Conservation (phyloP, 2,113 vertebrate genomes). For the Oxygymnocypris stewartii region DNA sequence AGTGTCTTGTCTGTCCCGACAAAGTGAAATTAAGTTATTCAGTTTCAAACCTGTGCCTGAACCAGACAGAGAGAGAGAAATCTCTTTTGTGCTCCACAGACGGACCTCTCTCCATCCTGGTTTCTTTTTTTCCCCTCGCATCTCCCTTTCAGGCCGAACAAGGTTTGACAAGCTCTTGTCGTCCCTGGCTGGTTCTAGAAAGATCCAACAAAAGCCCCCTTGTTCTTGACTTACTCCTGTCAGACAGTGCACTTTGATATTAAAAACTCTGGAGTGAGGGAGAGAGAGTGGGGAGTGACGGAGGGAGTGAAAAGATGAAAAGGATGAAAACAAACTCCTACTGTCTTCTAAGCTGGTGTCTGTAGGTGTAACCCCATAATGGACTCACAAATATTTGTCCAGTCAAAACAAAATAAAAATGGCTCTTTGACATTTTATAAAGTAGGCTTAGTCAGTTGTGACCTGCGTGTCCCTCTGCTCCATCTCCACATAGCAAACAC, state of each 20-base stretch:
- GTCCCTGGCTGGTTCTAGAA: conserved; percentile 65
- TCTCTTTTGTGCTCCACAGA: conserved; percentile 68
- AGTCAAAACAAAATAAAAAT: conserved; percentile 77
- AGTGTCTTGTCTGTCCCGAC: conserved; percentile 60
- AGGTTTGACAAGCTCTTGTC: conserved; percentile 76
- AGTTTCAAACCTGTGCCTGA: conserved; percentile 68
- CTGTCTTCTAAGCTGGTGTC: conserved; percentile 71
- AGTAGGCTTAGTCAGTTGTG: conserved; percentile 60
- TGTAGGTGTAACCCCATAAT: conserved; percentile 78
- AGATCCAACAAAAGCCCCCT: conserved; percentile 68
- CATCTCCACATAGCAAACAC: conserved; percentile 64
- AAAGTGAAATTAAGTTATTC: conserved; percentile 78
- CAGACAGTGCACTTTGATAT: conserved; percentile 79
- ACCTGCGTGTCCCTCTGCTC: conserved; percentile 57
- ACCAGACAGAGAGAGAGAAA: conserved; percentile 68
- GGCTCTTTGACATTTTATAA: conserved; percentile 68
- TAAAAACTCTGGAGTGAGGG: conserved; percentile 72
- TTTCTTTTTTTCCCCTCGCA: conserved; percentile 55
- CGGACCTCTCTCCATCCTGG: conserved; percentile 60
- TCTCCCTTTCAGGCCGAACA: conserved; percentile 67
- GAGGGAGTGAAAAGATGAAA: conserved; percentile 72
- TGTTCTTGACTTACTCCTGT: conserved; percentile 67
- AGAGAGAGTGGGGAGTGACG: conserved; percentile 49
- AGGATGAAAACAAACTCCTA: conserved; percentile 80
- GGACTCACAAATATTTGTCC: conserved; percentile 79